Conservation (phyloP, 2,888 invertebrate genomes). For the Eremobia ochroleuca region DNA sequence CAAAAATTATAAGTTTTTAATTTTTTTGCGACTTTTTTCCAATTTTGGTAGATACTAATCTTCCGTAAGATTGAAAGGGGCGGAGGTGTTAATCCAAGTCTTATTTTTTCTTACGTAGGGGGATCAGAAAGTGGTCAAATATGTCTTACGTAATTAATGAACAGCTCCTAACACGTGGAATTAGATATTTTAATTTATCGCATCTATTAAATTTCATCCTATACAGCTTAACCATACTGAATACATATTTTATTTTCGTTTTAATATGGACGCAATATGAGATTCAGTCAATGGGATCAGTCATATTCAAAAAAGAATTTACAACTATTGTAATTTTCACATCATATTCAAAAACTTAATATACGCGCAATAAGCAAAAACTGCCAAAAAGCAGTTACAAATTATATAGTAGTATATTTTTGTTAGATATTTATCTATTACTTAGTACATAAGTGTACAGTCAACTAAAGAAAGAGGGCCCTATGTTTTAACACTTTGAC, state of each 20-base stretch:
- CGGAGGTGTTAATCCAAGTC: too few species aligned
- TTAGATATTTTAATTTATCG: too few species aligned
- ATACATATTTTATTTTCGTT: constrained; percentile 13
- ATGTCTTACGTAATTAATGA: too few species aligned
- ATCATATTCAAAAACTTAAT: neutral
- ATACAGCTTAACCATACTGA: neutral
- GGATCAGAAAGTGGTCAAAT: too few species aligned
- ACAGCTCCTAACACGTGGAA: too few species aligned
- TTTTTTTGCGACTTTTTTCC: too few species aligned
- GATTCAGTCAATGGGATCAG: constrained; percentile 47
- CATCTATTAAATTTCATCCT: too few species aligned
- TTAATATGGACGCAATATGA: constrained; percentile 44
- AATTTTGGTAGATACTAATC: too few species aligned
- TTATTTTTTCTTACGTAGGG: too few species aligned
- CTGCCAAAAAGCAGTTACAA: neutral
- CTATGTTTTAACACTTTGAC: too few species aligned
- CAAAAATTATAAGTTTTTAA: too few species aligned
- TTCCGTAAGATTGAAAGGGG: too few species aligned
- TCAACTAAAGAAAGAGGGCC: neutral
- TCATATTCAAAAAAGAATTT: constrained; percentile 8
- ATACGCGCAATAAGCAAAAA: neutral
- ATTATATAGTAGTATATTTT: neutral
- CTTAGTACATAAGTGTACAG: neutral
- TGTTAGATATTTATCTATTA: neutral
- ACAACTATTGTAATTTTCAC: neutral